Percentiles rank a stretch among this genome's conserved stretches.
Evolutionary conservation across 2,888 invertebrate genomes (phyloP).

Genomic region (Drosophila kambysellisi): DNA sequence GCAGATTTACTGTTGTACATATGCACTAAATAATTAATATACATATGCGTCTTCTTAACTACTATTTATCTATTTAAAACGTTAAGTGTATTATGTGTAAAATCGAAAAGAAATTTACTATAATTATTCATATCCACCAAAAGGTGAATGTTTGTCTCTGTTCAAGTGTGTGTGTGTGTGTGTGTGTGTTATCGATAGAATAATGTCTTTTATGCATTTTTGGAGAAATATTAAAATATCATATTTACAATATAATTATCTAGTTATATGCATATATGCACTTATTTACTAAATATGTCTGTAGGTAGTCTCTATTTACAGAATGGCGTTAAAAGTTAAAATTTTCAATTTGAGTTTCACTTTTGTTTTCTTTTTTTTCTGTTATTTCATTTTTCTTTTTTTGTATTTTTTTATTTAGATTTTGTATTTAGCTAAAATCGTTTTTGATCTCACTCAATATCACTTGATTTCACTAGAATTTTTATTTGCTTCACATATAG

Average conservation of each 20-base stretch:
- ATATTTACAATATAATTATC: slow-evolving; percentile 35
- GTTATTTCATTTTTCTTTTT: slow-evolving; percentile 24
- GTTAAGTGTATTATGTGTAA: slow-evolving; percentile 23
- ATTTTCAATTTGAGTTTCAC: slow-evolving; percentile 47
- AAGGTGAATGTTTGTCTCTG: slow-evolving; percentile 8
- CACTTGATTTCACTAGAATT: slow-evolving; percentile 83
- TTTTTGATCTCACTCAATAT: slow-evolving; percentile 85
- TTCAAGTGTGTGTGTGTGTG: slow-evolving; percentile 18
- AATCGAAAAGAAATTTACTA: slow-evolving; percentile 12
- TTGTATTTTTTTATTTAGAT: slow-evolving; percentile 21
- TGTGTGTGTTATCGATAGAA: slow-evolving; percentile 45
- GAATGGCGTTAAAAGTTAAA: slow-evolving; percentile 61
- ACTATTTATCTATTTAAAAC: slow-evolving; percentile 46
- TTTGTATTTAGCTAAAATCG: slow-evolving; percentile 81
- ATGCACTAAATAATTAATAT: slow-evolving; percentile 28
- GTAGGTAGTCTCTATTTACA: slow-evolving; percentile 50
- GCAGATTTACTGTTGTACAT: slow-evolving; percentile 70
- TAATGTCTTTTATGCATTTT: slow-evolving; percentile 73
- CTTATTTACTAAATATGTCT: slow-evolving; percentile 2
- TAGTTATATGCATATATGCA: slow-evolving; percentile 27
- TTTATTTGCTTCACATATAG: slow-evolving; percentile 52
- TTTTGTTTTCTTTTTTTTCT: slow-evolving; percentile 24
- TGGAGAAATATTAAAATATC: slow-evolving; percentile 63
- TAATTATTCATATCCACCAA: slow-evolving; percentile 2
- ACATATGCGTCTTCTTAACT: slow-evolving; percentile 3